Base-by-base conservation (phyloP, 2,797 vertebrate species). In the Sphenopsis melanotis region DNA sequence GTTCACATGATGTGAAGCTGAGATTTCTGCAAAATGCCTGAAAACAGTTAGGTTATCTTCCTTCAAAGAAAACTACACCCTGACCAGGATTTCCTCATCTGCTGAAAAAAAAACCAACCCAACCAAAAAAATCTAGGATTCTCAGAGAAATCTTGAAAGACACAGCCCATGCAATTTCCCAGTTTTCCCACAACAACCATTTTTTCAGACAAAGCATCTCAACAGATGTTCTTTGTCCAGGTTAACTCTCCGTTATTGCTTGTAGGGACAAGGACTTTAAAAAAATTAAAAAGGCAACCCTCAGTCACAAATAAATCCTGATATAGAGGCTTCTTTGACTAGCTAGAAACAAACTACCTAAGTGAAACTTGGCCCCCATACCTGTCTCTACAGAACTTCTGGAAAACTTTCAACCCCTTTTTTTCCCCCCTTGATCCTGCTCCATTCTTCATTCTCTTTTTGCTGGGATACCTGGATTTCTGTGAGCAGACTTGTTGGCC, bases 361-460 rank as follows among this genome's bases (percentile, higher is more conserved):
- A 44, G 16, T 15, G 39, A 74, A 69, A 69, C 23, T 76, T 5
- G 1, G 9, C 44, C 5, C 4, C 22, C 27, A 15, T 15, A 32
- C 8, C 23, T 12, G 14, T 30, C 39, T 61, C 36, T 42, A 15
- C 30, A 53, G 34, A 68, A 55, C 26, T 53, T 27, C 22, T 68
- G 55, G 34, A 41, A 61, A 82, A 47, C 9, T 68, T 23, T n/a
- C 9, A 24, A 32, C 2, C 5, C 11, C 10, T 3, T 12, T 20
- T 37, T 20, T 8, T 4, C 0, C 1, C 3, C 3, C 12, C 26
- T 60, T 21, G 32, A 53, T 85, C 6, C 30, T 57, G 11, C 66
- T 76, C 47, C 14, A 36, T 55, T 69, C 36, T 72, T 76, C 27
- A 6, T 46, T 53, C 55, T 57, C 11, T 57, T 91, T 84, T 76